Percentiles rank a stretch among this genome's conserved stretches.
phyloP scores from a whole-genome alignment of 2,888 invertebrate genomes.

The Volucella bombylans region DNA sequence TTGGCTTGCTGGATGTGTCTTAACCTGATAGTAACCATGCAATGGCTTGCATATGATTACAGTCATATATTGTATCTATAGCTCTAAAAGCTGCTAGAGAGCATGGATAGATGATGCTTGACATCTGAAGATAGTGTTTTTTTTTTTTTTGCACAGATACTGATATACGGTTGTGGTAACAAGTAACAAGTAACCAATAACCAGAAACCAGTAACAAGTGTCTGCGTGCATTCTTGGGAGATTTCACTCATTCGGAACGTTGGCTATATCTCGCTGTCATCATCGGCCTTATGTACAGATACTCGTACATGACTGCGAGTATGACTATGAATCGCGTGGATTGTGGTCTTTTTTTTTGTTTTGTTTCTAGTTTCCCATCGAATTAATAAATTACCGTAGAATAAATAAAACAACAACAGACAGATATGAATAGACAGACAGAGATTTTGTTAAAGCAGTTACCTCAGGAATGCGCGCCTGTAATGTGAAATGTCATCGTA shows the following conservation, averaged over 20 bases:
- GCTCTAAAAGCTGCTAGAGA: background rate
- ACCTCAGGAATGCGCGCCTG: conserved; percentile 45
- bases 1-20: conserved; percentile 18
- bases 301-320: conserved; percentile 18
- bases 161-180: background rate
- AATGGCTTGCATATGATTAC: conserved; percentile 30
- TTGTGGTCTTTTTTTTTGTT: conserved; percentile 1
- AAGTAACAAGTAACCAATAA: background rate
- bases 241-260: conserved; percentile 15
- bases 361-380: conserved; percentile 35
- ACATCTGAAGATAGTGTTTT: conserved; percentile 41
- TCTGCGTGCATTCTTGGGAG: conserved; percentile 38
- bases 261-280: conserved; percentile 28
- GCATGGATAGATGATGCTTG: conserved; percentile 21
- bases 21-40: conserved; percentile 27
- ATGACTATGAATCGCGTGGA: conserved; percentile 17
- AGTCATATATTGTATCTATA: no score
- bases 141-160: conserved; percentile 30
- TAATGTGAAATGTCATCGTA: conserved; percentile 71
- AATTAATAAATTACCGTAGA: conserved; percentile 60
- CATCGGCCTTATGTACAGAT: conserved; percentile 9
- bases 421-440: background rate
- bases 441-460: conserved; percentile 11
- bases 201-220: conserved; percentile 23
- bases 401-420: conserved; percentile 4